These are phyloP conservation scores for Andrena dorsata DNA, from an alignment of 2,888 invertebrate species.

Conservation along the genomic window DNA sequence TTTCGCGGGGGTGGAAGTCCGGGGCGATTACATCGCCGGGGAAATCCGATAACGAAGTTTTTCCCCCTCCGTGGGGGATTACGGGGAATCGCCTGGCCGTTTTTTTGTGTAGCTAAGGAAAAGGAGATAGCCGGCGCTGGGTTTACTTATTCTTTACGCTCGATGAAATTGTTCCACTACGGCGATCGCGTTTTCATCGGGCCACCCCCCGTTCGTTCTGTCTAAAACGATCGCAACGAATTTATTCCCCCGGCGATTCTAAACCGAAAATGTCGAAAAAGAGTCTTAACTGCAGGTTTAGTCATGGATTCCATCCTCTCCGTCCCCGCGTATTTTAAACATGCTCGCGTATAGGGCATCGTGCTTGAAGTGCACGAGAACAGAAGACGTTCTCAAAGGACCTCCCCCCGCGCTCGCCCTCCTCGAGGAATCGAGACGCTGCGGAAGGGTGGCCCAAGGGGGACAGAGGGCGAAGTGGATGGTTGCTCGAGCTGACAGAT, in stretches of 20 bases:
- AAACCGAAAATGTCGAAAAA: not conserved
- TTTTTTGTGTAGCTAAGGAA: slow-evolving; percentile 39
- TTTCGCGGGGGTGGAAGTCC: slow-evolving; percentile 14
- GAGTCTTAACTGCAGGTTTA: not conserved
- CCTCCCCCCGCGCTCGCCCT: slow-evolving; percentile 6
- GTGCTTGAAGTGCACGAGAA: slow-evolving; percentile 18
- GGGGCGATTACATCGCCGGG: slow-evolving; percentile 49
- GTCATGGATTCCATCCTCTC: not conserved
- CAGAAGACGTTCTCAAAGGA: slow-evolving; percentile 60
- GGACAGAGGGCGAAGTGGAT: slow-evolving; percentile 30
- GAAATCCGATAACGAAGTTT: slow-evolving; percentile 67
- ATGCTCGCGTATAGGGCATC: slow-evolving; percentile 51
- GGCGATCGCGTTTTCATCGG: slow-evolving; percentile 12
- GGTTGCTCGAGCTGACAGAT: slow-evolving; percentile 60
- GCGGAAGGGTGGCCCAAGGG: not conserved
- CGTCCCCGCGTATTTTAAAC: slow-evolving; percentile 43
- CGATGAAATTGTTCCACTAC: slow-evolving; percentile 42
- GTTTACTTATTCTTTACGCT: slow-evolving; percentile 62
- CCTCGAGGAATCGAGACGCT: slow-evolving; percentile 25
- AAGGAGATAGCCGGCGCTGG: slow-evolving; percentile 21
- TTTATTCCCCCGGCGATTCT: not conserved
- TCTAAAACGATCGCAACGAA: not conserved
- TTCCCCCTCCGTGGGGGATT: slow-evolving; percentile 54
- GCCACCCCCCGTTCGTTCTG: not conserved
- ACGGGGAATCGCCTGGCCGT: slow-evolving; percentile 50